Evolutionary conservation across 2,113 vertebrate species (phyloP), one percentile per base, ranked within the genome.

Genomic region (Pseudopodoces humilis): DNA sequence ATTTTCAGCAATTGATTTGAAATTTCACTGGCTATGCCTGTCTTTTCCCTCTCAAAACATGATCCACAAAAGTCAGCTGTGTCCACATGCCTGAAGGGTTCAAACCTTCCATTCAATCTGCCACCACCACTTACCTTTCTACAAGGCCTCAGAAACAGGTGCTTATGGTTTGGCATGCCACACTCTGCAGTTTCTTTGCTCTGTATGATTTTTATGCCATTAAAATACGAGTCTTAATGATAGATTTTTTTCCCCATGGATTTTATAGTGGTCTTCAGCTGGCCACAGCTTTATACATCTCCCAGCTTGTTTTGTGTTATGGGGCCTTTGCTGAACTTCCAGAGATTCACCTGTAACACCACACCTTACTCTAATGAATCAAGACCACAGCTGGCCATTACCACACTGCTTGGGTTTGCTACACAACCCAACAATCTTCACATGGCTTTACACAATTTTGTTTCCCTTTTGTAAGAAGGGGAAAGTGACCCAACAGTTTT

Each of bases 151-250:
- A 53, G 71, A 60, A 94, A 50, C 10, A 49, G 28, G 13, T 25
- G 15, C 24, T 62, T 67, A 4, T 21, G 13, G 33, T 33, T 92
- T 39, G 59, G 33, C 41, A 68, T 0, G 0, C 39, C 41, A n/a
- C 0, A 1, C 4, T 55, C 30, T 68, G 35, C n/a, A 33, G 50
- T 64, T 80, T 86, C 46, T 80, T 90, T 70, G 16, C 17, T 43
- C 30, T 52, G 6, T 55, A 3, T 49, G 21, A 47, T 88, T 86
- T 85, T 72, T 64, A 35, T 88, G 37, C 27, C 52, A 30, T 83
- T 65, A 80, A 76, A 88, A 72, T 44, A 14, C 0, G 1, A 68
- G 10, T 33, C 33, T 72, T 71, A 75, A 22, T 46, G 16, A 37
- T 17, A 31, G 15, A 7, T 18, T 58, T 86, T 63, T 91, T 50